A percentile compares a stretch with the other conserved stretches of the same genome.
Evolutionary conservation across 2,888 invertebrate genomes (phyloP).

Genomic region (Cetonia aurata): DNA sequence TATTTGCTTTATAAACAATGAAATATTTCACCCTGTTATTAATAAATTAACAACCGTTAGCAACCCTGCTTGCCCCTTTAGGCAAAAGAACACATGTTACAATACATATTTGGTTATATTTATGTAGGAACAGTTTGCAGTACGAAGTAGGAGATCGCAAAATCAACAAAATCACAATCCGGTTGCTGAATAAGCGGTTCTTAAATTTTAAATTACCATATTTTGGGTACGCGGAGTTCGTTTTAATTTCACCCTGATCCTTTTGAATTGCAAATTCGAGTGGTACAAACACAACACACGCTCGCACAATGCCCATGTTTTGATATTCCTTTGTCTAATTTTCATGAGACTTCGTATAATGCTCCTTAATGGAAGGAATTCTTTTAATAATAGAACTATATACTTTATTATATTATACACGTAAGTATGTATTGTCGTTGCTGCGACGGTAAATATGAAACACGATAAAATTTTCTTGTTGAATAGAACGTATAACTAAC

Average conservation of each 20-base stretch:
- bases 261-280: conserved; percentile 29
- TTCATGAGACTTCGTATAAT: conserved; percentile 20
- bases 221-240: conserved; percentile 10
- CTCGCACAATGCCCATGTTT: conserved; percentile 4
- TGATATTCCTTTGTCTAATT: conserved; percentile 29
- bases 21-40: no score
- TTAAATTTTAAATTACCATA: conserved; percentile 16
- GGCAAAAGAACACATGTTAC: no score
- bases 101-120: no score
- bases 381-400: conserved; percentile 11
- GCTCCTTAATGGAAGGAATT: conserved; percentile 9
- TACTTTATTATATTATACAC: no score
- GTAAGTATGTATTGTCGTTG: no score
- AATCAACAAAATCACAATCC: neutral
- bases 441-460: no score
- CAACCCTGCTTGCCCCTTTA: no score
- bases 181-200: conserved; percentile 5
- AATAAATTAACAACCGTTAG: no score
- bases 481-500: no score
- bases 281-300: neutral
- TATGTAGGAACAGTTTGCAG: no score
- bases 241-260: conserved; percentile 20
- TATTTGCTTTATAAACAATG: no score
- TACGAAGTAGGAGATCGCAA: neutral
- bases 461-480: no score